These are phyloP conservation scores for Athene noctua DNA, from an alignment of 2,113 vertebrate species.

Conservation along the genomic window DNA sequence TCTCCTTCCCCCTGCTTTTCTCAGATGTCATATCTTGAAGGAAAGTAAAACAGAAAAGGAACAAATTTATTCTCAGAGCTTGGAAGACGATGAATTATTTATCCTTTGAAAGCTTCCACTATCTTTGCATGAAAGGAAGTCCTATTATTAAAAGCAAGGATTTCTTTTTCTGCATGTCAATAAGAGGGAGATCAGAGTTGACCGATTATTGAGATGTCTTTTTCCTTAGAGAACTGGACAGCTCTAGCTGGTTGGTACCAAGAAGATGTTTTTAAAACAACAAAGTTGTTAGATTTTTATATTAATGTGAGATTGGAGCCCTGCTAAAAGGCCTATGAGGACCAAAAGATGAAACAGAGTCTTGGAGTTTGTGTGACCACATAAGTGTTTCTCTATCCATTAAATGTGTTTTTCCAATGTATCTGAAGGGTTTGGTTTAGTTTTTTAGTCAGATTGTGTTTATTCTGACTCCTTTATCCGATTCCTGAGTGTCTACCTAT, in stretches of 20 bases:
- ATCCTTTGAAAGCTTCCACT: constrained; percentile 71
- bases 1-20: constrained; percentile 53
- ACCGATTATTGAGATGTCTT: constrained; percentile 33
- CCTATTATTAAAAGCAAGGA: constrained; percentile 65
- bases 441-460: neutral
- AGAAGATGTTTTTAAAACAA: constrained; percentile 57
- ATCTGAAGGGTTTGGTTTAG: neutral
- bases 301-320: constrained; percentile 37
- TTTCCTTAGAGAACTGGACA: constrained; percentile 53
- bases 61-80: constrained; percentile 74
- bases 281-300: constrained; percentile 47
- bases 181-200: constrained; percentile 58
- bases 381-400: neutral
- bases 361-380: constrained; percentile 26
- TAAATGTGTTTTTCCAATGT: neutral
- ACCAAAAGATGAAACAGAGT: constrained; percentile 23
- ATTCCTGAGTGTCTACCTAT: neutral
- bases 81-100: constrained; percentile 75
- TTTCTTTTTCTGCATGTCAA: constrained; percentile 70
- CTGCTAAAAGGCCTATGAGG: neutral
- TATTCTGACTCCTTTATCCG: constrained; percentile 9
- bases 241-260: neutral
- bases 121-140: constrained; percentile 69
- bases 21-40: constrained; percentile 74
- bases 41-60: constrained; percentile 74